Evolutionary conservation across 1,140 invertebrate genomes (phyloP).

Genomic region (Scaptomyza montana): DNA sequence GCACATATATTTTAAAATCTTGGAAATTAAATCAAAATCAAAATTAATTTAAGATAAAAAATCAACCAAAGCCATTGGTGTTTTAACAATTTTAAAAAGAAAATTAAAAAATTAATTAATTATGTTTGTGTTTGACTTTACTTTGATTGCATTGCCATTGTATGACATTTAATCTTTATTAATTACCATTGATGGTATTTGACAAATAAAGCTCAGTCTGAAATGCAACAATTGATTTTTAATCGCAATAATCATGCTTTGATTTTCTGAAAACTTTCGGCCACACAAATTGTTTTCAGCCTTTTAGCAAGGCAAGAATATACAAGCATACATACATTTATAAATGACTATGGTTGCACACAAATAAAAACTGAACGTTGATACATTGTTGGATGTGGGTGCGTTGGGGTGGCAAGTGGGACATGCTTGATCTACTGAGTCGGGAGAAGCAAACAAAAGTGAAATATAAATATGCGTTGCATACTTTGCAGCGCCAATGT

Average conservation of each 20-base stretch:
- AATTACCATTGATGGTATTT: slow-evolving; percentile 1
- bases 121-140: neutral
- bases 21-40: no score
- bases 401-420: slow-evolving; percentile 1
- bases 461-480: slow-evolving; percentile 78
- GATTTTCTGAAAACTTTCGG: neutral
- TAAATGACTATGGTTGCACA: neutral
- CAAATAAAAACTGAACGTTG: slow-evolving; percentile 12
- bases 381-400: neutral
- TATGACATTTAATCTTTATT: neutral
- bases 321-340: neutral
- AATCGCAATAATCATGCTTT: neutral
- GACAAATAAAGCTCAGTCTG: neutral
- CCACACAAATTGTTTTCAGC: neutral
- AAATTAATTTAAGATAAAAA: no score
- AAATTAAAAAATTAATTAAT: no score
- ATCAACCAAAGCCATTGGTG: no score
- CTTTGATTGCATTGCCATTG: neutral
- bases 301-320: neutral
- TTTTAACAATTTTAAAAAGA: no score
- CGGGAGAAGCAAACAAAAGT: slow-evolving; percentile 65
- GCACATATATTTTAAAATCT: no score
- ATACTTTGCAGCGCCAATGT: slow-evolving; percentile 75
- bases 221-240: neutral
- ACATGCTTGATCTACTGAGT: slow-evolving; percentile 38